Evolutionary conservation across 2,888 invertebrate species (phyloP), one percentile per base, ranked within the genome.

Genomic region (Copidosoma aretas): DNA sequence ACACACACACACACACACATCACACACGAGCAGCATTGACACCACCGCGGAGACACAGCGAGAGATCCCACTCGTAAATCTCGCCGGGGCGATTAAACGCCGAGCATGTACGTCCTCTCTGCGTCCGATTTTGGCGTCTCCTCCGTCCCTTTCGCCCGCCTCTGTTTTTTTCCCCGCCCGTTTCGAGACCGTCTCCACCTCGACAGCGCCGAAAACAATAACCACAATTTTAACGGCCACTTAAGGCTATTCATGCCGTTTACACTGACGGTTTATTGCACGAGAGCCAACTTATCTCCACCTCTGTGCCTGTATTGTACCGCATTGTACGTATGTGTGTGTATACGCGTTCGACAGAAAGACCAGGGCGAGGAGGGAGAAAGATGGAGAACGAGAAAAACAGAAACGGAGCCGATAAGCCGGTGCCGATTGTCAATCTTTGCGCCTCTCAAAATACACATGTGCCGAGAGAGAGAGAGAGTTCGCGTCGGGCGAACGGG

Each of bases 61-160:
- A 78, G 75, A 78, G 62, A 43, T 68, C 59, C 66, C 54, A 59
- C 65, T 80, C 82, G 80, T 83, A 83, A 83, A 83, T 83, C 81
- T 80, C 73, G 70, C 53, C 32, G 70, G 71, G 75, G 79, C 79
- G 80, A 82, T 82, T 83, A 82, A 83, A 82, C 74, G 82, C 82
- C 83, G 79, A 74, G 58, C 61, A 62, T 63, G 53, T n/a, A 8
- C 52, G 43, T 32, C 39, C 64, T 65, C 71, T 59, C 64, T 67
- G 74, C 68, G 69, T 75, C 73, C 74, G 75, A 76, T 76, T 79
- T 77, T 70, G 75, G 32, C 32, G 32, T 32, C 32, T 8, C 3
- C 8, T 32, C 32, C 32, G 32, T 32, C 32, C 32, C 72, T 67
- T 14, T 52, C 14, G 24, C 59, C 60, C 65, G 61, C 68, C 32